Evolutionary conservation across 2,888 invertebrate species (phyloP), one percentile per base, ranked within the genome.

Genomic region (Andrena praecox): DNA sequence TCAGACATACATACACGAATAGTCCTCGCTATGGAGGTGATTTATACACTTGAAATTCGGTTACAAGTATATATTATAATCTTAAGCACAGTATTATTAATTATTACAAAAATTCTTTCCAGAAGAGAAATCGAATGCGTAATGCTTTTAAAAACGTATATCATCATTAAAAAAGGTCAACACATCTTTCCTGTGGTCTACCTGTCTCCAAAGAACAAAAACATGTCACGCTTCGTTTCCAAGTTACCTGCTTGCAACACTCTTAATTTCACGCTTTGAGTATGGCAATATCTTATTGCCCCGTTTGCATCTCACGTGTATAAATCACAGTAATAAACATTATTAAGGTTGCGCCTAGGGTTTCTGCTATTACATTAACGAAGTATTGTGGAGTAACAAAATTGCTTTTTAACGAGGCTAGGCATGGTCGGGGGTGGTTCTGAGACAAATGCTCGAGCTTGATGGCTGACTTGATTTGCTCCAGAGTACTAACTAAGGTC

Each of bases 291-390:
- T 54, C 8, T 20, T 24, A 27, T 56, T 56, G 4, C 10, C 27
- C 10, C 10, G 4, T 24, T 56, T 56, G 24, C 10, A 24, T 54
- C 20, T 54, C 8, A 2, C 3, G 0, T 54, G n/a, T 24, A 54
- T 54, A 54, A 20, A 24, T 10, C 20, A 20, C 54, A 56, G 27
- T 27, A 42, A 42, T 56, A 56, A 56, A 56, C 24, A 27, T 56
- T 56, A 56, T 27, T 56, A 56, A 56, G 56, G 10, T 56, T 24
- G 27, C 24, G 10, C 12, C 10, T 56, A 56, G 10, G 12, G 12
- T 56, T n/a, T 56, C 24, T 56, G 1, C 10, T 56, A 56, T 56
- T 56, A 56, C 56, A 12, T 56, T 56, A 27, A 56, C 56, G 56
- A 56, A 24, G 24, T 24, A 56, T 56, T 56, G 56, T 20, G 24